These are phyloP conservation scores for Palythoa heliodiscus DNA, from an alignment of 92 coral and sea anemone genomes.

Conservation along the genomic window DNA sequence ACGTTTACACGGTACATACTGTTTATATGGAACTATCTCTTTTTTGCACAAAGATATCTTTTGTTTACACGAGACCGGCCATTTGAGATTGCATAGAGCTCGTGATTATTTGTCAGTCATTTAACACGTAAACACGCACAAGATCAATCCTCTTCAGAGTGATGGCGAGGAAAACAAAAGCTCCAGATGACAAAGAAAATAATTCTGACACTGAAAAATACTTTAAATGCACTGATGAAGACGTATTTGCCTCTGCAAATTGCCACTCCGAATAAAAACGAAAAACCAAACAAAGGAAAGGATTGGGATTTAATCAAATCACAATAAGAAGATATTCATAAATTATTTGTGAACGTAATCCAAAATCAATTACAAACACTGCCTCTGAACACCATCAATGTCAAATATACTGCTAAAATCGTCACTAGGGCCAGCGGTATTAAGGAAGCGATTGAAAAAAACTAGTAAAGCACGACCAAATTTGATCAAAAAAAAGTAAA, in stretches of 20 bases:
- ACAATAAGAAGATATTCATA: conserved; percentile 42
- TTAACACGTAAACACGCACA: conserved; percentile 7
- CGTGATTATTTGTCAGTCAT: neutral
- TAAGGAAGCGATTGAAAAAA: conserved; percentile 17
- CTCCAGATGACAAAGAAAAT: neutral
- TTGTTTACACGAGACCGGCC: neutral
- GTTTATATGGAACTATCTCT: neutral
- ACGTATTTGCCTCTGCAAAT: conserved; percentile 44
- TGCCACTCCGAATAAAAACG: conserved; percentile 30
- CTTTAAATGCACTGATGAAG: conserved; percentile 58
- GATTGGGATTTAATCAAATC: conserved; percentile 57
- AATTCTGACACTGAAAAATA: conserved; percentile 1
- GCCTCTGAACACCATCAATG: conserved; percentile 44
- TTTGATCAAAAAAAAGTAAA: conserved; percentile 40
- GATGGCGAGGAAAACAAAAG: conserved; percentile 22
- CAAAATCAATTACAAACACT: conserved; percentile 7
- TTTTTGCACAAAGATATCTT: too few relatives aligned
- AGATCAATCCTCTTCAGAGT: neutral
- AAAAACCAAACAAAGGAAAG: conserved; percentile 34
- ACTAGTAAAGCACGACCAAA: conserved; percentile 41
- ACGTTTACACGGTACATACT: too few relatives aligned
- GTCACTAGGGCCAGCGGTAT: conserved; percentile 32
- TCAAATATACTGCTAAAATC: conserved; percentile 6
- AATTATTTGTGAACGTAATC: conserved; percentile 43
- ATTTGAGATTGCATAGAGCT: neutral